Conservation (phyloP, 1,140 invertebrate genomes). For the Drosophila equinoxialis region DNA sequence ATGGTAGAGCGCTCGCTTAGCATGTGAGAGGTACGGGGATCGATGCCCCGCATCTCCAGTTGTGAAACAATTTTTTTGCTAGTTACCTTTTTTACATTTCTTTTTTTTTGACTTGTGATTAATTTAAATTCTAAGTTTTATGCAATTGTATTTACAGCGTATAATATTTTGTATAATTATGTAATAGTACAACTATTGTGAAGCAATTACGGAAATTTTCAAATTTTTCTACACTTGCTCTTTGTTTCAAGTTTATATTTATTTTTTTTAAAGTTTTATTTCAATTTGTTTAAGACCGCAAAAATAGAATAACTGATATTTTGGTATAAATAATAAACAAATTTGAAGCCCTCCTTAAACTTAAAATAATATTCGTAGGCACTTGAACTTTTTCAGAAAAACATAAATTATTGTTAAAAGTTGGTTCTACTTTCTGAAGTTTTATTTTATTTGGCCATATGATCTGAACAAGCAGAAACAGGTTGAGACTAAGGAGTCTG, state of each 20-base stretch:
- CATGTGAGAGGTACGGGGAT: slow-evolving; percentile 93
- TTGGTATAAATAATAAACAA: too few relatives aligned
- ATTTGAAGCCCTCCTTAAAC: too few relatives aligned
- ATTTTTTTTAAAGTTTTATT: too few relatives aligned
- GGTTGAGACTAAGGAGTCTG: slow-evolving; percentile 13
- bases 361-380: background rate
- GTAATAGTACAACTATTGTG: too few relatives aligned
- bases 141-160: too few relatives aligned
- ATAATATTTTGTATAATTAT: too few relatives aligned
- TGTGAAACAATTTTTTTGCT: background rate
- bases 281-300: too few relatives aligned
- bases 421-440: slow-evolving; percentile 44
- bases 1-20: slow-evolving; percentile 94
- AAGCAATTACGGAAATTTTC: too few relatives aligned
- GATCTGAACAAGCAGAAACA: slow-evolving; percentile 12
- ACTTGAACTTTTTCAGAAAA: background rate
- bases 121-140: background rate
- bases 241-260: too few relatives aligned
- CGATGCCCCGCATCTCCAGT: slow-evolving; percentile 88
- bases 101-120: background rate
- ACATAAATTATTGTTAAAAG: slow-evolving; percentile 63
- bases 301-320: too few relatives aligned
- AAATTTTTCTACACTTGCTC: too few relatives aligned
- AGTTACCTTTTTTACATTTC: background rate
- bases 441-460: slow-evolving; percentile 57